phyloP scores from a whole-genome alignment of 64 coral and sea anemone species.

The Anthopleura sola region DNA sequence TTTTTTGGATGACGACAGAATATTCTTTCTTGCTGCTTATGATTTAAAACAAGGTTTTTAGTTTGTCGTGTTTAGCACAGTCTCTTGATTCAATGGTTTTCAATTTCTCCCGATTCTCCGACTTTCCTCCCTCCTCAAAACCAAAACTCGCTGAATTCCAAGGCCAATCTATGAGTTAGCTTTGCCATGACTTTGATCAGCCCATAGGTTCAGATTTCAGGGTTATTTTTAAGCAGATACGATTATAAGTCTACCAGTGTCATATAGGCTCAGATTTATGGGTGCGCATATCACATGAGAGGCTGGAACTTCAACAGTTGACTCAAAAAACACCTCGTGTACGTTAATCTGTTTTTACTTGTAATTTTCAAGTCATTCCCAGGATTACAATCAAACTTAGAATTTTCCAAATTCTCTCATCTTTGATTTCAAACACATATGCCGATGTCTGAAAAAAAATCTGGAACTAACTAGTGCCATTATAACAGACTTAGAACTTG shows the following conservation, averaged over 20 bases:
- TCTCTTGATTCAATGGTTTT: too few relatives aligned
- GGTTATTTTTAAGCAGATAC: too few relatives aligned
- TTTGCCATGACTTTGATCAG: too few relatives aligned
- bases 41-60: too few relatives aligned
- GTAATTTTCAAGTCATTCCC: conserved; percentile 3
- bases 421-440: not conserved
- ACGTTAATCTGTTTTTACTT: not conserved
- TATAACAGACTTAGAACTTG: not conserved
- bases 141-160: too few relatives aligned
- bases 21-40: too few relatives aligned
- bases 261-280: not conserved
- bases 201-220: not conserved
- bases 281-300: not conserved
- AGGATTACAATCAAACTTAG: not conserved
- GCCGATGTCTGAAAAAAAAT: not conserved
- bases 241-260: not conserved
- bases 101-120: too few relatives aligned
- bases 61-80: too few relatives aligned
- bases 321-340: not conserved
- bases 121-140: not conserved
- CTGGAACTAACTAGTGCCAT: not conserved
- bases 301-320: not conserved
- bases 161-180: not conserved
- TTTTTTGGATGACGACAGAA: too few relatives aligned
- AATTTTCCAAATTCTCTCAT: not conserved